These are phyloP conservation scores for Napeogenes sylphis DNA, from an alignment of 2,888 invertebrate species.

Conservation along the genomic window DNA sequence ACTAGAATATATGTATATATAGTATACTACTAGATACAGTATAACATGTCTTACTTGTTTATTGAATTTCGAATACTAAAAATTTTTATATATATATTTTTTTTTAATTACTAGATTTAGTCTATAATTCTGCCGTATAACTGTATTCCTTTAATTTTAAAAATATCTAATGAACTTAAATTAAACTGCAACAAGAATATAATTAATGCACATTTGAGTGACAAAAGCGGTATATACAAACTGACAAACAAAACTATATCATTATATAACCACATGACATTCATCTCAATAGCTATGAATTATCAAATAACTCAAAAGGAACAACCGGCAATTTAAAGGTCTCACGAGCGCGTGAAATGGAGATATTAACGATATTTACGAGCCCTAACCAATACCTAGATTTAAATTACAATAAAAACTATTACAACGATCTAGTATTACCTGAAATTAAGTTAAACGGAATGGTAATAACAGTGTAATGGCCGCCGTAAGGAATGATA, in stretches of 20 bases:
- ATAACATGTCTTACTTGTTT: too few species aligned
- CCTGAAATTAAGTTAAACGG: slow-evolving; percentile 67
- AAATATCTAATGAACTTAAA: too few species aligned
- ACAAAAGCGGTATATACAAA: neutral
- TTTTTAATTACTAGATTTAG: too few species aligned
- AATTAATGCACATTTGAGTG: neutral
- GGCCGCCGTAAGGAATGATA: slow-evolving; percentile 38
- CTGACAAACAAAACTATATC: slow-evolving; percentile 23
- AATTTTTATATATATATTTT: too few species aligned
- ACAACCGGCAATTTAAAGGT: slow-evolving; percentile 59
- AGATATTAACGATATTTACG: slow-evolving; percentile 65
- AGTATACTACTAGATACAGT: too few species aligned
- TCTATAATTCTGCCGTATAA: too few species aligned
- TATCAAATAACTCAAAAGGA: slow-evolving; percentile 65
- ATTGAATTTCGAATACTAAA: too few species aligned
- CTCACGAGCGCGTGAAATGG: slow-evolving; percentile 59
- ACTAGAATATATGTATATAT: too few species aligned
- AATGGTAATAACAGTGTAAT: slow-evolving; percentile 48
- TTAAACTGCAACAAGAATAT: too few species aligned
- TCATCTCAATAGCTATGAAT: slow-evolving; percentile 41
- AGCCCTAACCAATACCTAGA: slow-evolving; percentile 48
- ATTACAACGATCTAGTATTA: slow-evolving; percentile 67
- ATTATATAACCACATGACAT: slow-evolving; percentile 28
- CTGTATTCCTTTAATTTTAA: too few species aligned
- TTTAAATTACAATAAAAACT: slow-evolving; percentile 68